phyloP scores from a whole-genome alignment of 2,113 vertebrate genomes.

The Mola mola region DNA sequence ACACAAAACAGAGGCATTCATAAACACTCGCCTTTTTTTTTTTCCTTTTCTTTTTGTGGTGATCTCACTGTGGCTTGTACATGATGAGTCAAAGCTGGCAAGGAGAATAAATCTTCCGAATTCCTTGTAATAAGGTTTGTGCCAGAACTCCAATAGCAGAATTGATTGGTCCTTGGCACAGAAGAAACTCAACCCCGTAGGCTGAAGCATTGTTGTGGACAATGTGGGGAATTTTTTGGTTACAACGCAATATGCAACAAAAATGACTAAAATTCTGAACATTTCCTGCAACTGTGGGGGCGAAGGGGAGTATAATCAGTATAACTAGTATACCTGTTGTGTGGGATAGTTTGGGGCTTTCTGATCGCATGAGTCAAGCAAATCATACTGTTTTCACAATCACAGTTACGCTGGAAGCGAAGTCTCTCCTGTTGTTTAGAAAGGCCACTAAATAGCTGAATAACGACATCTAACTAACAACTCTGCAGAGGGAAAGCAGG shows the following conservation, averaged over 20 bases:
- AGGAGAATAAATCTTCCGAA: slow-evolving; percentile 44
- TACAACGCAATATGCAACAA: slow-evolving; percentile 32
- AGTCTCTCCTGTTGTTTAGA: slow-evolving; percentile 64
- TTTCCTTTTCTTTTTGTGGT: slow-evolving; percentile 58
- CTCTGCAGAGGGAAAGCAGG: slow-evolving; percentile 66
- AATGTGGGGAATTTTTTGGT: slow-evolving; percentile 51
- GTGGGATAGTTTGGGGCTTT: slow-evolving; percentile 51
- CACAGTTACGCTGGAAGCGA: slow-evolving; percentile 53
- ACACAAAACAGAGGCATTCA: slow-evolving; percentile 32
- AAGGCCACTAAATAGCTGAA: slow-evolving; percentile 66
- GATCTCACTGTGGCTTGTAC: slow-evolving; percentile 51
- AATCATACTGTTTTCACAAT: slow-evolving; percentile 61
- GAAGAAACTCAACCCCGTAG: slow-evolving; percentile 63
- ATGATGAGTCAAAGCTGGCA: slow-evolving; percentile 65
- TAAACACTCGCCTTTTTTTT: slow-evolving; percentile 51
- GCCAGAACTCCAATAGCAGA: slow-evolving; percentile 62
- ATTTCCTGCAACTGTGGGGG: slow-evolving; percentile 42
- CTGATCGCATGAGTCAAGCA: slow-evolving; percentile 47
- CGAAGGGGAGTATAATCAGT: slow-evolving; percentile 8
- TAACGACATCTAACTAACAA: slow-evolving; percentile 71
- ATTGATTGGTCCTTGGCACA: slow-evolving; percentile 64
- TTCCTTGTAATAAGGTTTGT: slow-evolving; percentile 51
- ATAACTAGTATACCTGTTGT: slow-evolving; percentile 20
- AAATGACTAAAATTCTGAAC: slow-evolving; percentile 33
- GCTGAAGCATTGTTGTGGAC: slow-evolving; percentile 67